Percentiles rank a stretch among this genome's conserved stretches.
phyloP scores from a whole-genome alignment of 2,797 vertebrate species.

The Sebastes jordani region DNA sequence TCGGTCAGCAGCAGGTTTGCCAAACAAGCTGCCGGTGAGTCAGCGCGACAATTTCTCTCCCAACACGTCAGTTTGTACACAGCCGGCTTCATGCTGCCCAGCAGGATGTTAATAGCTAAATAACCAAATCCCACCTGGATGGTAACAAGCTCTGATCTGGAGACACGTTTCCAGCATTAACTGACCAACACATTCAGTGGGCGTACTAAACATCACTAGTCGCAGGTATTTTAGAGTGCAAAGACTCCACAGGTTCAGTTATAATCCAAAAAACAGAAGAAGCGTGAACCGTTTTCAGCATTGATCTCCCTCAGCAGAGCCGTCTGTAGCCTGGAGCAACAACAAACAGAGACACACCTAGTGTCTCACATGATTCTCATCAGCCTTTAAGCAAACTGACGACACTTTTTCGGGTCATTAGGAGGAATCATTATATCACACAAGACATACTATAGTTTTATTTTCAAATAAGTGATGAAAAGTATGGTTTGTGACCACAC shows the following conservation, averaged over 20 bases:
- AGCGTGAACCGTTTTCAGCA: neutral
- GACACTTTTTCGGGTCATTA: neutral
- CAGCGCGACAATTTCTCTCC: conserved; percentile 29
- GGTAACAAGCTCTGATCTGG: neutral
- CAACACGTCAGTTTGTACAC: conserved; percentile 26
- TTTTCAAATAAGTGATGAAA: neutral
- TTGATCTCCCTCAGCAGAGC: conserved; percentile 18
- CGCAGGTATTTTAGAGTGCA: neutral
- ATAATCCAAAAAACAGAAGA: neutral
- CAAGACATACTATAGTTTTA: neutral
- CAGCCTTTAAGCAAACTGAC: neutral
- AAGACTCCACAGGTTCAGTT: neutral
- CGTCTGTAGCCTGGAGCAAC: conserved; percentile 24
- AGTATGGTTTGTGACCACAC: neutral
- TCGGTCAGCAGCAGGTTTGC: conserved; percentile 44
- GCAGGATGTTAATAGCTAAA: conserved; percentile 11
- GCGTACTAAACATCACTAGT: neutral
- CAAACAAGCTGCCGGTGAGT: conserved; percentile 51
- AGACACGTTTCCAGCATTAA: neutral
- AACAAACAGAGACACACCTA: conserved; percentile 42
- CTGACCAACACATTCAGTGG: neutral
- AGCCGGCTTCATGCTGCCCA: conserved; percentile 13
- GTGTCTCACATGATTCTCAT: conserved; percentile 30
- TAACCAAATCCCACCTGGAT: conserved; percentile 9
- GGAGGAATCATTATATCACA: neutral